These are phyloP conservation scores for Sphaerophoria rueppellii DNA, from an alignment of 2,888 invertebrate species.

Conservation along the genomic window DNA sequence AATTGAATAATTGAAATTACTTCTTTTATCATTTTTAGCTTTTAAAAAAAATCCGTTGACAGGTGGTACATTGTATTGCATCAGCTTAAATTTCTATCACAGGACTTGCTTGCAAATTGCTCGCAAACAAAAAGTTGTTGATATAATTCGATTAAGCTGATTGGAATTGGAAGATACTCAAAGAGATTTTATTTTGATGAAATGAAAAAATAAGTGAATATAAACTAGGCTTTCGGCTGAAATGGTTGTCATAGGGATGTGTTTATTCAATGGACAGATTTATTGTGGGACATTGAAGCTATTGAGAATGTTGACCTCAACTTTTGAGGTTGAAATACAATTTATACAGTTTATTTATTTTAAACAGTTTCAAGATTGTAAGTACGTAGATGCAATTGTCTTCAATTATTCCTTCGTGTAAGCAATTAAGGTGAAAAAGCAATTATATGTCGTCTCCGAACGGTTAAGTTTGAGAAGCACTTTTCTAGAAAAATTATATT, in stretches of 20 bases:
- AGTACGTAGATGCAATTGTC: too few relatives aligned
- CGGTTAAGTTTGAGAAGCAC: too few relatives aligned
- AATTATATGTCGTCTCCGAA: too few relatives aligned
- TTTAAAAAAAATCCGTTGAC: neutral
- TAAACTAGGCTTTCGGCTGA: constrained; percentile 46
- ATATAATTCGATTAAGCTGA: constrained; percentile 64
- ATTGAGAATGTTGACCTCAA: constrained; percentile 19
- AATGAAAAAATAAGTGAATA: constrained; percentile 13
- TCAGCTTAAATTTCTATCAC: neutral
- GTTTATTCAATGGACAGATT: too few relatives aligned
- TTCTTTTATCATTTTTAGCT: constrained; percentile 7
- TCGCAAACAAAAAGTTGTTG: constrained; percentile 24
- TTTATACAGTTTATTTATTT: too few relatives aligned
- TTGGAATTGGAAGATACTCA: constrained; percentile 56
- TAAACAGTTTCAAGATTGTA: too few relatives aligned
- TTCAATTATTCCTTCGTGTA: too few relatives aligned
- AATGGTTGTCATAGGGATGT: constrained; percentile 25
- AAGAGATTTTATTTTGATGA: constrained; percentile 19
- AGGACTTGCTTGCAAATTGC: neutral
- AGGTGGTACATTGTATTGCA: neutral
- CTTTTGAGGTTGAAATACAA: too few relatives aligned
- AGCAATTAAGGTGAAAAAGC: too few relatives aligned
- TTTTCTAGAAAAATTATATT: too few relatives aligned
- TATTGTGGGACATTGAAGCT: too few relatives aligned
- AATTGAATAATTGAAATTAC: constrained; percentile 59